Evolutionary conservation across 2,797 vertebrate species (phyloP).

Genomic region (Heterohyrax brucei): DNA sequence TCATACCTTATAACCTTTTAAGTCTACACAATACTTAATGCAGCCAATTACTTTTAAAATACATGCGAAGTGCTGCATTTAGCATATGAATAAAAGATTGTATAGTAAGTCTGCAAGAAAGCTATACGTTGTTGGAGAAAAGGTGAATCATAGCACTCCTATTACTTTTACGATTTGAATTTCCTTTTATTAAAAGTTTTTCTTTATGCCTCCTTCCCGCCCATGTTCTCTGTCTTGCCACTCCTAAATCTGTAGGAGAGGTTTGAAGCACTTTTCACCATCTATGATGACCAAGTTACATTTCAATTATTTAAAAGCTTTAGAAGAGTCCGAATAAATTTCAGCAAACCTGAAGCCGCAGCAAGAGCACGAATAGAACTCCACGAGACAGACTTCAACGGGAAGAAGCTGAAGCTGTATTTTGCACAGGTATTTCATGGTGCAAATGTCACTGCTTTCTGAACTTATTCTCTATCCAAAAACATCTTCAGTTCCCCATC

Average conservation of each 20-base stretch:
- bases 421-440: constrained; percentile 95
- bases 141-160: not conserved
- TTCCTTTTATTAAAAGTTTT: constrained; percentile 65
- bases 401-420: constrained; percentile 97
- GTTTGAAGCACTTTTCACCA: constrained; percentile 96
- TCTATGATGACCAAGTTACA: constrained; percentile 95
- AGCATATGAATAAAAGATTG: not conserved
- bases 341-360: constrained; percentile 97
- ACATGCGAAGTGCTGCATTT: not conserved
- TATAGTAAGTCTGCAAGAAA: not conserved
- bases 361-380: constrained; percentile 97
- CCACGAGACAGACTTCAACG: constrained; percentile 96
- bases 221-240: not conserved
- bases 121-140: not conserved
- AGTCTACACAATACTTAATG: not conserved
- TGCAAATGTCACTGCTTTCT: rapidly evolving
- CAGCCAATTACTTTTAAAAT: constrained; percentile 15
- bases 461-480: not conserved
- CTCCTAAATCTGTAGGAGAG: constrained; percentile 92
- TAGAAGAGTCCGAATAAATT: constrained; percentile 97
- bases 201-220: not conserved
- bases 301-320: constrained; percentile 99
- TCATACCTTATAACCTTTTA: not conserved
- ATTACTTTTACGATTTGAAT: not conserved
- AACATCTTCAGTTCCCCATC: rapidly evolving